These are phyloP conservation scores for Auanema freiburgensis DNA, from an alignment of 2,888 invertebrate genomes.

Conservation along the genomic window DNA sequence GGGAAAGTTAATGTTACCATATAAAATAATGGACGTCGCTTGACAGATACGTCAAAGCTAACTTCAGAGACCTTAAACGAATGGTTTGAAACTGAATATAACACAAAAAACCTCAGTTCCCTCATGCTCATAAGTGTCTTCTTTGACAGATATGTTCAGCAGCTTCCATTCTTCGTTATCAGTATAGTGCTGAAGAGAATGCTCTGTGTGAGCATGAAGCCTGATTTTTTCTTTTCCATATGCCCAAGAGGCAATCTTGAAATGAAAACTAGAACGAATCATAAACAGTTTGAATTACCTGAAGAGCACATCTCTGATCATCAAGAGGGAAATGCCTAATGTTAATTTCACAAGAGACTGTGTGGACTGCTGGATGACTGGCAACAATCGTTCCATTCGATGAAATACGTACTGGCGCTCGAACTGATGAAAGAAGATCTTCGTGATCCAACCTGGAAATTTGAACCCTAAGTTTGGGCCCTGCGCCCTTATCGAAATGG, in stretches of 20 bases:
- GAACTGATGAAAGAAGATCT: constrained; percentile 53
- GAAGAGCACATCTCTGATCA: constrained; percentile 56
- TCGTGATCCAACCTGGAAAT: constrained; percentile 60
- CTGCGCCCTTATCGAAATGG: not conserved
- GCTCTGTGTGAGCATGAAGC: constrained; percentile 52
- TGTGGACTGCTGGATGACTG: constrained; percentile 58
- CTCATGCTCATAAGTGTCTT: constrained; percentile 56
- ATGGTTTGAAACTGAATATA: not conserved
- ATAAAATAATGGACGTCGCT: constrained; percentile 60
- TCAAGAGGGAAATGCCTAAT: constrained; percentile 51
- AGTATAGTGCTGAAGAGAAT: constrained; percentile 56
- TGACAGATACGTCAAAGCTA: constrained; percentile 54
- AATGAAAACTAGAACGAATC: too few species aligned
- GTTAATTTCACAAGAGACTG: constrained; percentile 58
- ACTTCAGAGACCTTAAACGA: constrained; percentile 52
- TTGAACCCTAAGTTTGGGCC: constrained; percentile 39
- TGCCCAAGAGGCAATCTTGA: constrained; percentile 61
- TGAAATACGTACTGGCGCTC: constrained; percentile 51
- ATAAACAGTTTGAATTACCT: too few species aligned
- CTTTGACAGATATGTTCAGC: constrained; percentile 47
- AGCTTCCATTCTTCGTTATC: constrained; percentile 58
- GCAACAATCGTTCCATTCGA: constrained; percentile 57
- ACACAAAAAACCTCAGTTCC: constrained; percentile 41
- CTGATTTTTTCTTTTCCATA: constrained; percentile 58
- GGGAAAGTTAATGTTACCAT: constrained; percentile 62